Percentiles rank a stretch among this genome's conserved stretches.
phyloP scores from a whole-genome alignment of 1,140 invertebrate species.

The Drosophila pseudoobscura region DNA sequence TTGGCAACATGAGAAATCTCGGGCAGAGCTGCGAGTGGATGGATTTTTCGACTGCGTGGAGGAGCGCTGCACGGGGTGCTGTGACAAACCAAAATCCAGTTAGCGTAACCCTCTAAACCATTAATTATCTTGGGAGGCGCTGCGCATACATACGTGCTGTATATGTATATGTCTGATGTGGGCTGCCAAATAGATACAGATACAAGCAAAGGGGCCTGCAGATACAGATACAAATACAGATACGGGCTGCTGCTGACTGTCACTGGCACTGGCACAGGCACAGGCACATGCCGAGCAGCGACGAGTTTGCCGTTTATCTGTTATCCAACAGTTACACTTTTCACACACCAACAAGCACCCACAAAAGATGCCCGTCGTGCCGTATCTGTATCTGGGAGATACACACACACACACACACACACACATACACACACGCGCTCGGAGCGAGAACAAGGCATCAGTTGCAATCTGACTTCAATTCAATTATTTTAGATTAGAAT shows the following conservation, averaged over 20 bases:
- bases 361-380: constrained; percentile 17
- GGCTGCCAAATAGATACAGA: constrained; percentile 18
- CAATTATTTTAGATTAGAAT: constrained; percentile 82
- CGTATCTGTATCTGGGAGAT: constrained; percentile 40
- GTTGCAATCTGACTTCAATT: constrained; percentile 82
- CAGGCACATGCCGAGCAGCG: constrained; percentile 38
- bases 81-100: constrained; percentile 67
- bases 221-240: constrained; percentile 32
- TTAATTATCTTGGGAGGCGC: constrained; percentile 59
- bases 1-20: constrained; percentile 65
- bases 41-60: not conserved
- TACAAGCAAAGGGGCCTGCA: constrained; percentile 24
- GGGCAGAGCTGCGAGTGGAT: constrained; percentile 10
- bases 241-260: constrained; percentile 37
- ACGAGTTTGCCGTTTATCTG: constrained; percentile 32
- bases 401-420: constrained; percentile 24
- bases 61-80: not conserved
- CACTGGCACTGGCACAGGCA: constrained; percentile 12
- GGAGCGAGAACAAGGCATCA: constrained; percentile 58
- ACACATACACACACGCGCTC: constrained; percentile 1
- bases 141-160: constrained; percentile 13
- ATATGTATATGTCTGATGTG: constrained; percentile 30
- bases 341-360: constrained; percentile 31
- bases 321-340: constrained; percentile 61
- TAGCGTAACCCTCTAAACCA: constrained; percentile 49